Conservation (phyloP, 2,113 vertebrate genomes). For the Penelope pileata region DNA sequence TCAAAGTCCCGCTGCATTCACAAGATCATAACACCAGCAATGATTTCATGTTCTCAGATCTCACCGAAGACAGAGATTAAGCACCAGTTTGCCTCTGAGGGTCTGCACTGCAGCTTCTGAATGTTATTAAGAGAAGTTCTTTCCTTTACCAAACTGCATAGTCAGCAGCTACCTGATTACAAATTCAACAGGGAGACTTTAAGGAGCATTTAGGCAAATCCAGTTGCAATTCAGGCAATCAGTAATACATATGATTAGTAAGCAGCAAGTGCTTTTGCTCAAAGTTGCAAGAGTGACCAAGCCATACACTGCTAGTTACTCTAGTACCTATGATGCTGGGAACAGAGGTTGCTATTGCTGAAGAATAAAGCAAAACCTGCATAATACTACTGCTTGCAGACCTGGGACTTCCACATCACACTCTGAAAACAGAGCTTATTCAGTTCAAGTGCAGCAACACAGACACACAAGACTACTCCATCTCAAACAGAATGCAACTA, state of each 20-base stretch:
- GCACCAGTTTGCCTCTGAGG: not conserved
- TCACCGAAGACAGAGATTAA: not conserved
- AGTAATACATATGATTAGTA: not conserved
- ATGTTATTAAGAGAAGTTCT: not conserved
- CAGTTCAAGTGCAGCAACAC: not conserved
- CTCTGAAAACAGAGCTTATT: not conserved
- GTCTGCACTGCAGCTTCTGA: accelerated
- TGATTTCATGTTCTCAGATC: not conserved
- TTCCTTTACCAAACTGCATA: not conserved
- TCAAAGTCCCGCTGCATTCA: not conserved
- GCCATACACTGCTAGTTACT: not conserved
- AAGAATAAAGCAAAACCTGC: not conserved
- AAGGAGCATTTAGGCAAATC: not conserved
- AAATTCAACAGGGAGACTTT: not conserved
- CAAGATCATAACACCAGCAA: not conserved
- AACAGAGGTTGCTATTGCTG: not conserved
- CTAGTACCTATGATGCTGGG: not conserved
- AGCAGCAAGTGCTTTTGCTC: not conserved
- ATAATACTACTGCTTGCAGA: not conserved
- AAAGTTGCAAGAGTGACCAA: not conserved
- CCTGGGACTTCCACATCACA: not conserved
- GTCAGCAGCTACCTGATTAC: not conserved
- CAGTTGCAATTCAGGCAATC: no score
- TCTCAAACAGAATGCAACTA: not conserved
- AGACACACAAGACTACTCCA: accelerated